Evolutionary conservation across 2,113 vertebrate genomes (phyloP), one percentile per base, ranked within the genome.

Genomic region (Boleophthalmus pectinirostris): DNA sequence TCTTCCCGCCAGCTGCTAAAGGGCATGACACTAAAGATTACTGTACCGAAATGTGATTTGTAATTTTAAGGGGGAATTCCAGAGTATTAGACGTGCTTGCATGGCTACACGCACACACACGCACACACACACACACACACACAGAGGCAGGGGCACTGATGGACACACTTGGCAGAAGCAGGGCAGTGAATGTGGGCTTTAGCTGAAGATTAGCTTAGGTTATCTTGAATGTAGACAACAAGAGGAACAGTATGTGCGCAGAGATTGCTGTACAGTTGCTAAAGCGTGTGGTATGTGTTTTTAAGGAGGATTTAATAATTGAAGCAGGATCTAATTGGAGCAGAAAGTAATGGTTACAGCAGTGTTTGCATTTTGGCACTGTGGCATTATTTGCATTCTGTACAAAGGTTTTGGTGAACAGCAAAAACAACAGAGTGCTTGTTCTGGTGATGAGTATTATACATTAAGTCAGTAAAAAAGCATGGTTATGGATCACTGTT

Each of bases 51-150:
- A 70, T 74, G 12, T 45, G 67, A 72, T 73, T 58, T 71, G 69
- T 72, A 76, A 64, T 78, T 85, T 82, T 29, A 68, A 80, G 86
- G 87, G 58, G 88, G 79, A 88, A 86, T 89, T 90, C 88, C 84
- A 43, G 29, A 74, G 70, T 47, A 15, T 20, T 53, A 33, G 56
- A 56, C 33, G 25, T 49, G 29, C 23, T 51, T 24, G 60, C 46
- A 18, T 60, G 12, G 43, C 56, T 58, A 13, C 56, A 66, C 38
- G 21, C 70, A 33, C 74, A 61, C 70, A 77, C 67, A 35, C 68
- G 45, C 49, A 68, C 53, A 64, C 33, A 68, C 60, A 68, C 25
- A 60, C 12, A 43, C 45, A 57, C 69, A 64, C 33, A 68, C 60
- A 68, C 25, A 60, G 6, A 43, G 45, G 53, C 69, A 24, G 54